Base-by-base conservation (phyloP, 92 coral and sea anemone species). In the Epizoanthus illoricatus region DNA sequence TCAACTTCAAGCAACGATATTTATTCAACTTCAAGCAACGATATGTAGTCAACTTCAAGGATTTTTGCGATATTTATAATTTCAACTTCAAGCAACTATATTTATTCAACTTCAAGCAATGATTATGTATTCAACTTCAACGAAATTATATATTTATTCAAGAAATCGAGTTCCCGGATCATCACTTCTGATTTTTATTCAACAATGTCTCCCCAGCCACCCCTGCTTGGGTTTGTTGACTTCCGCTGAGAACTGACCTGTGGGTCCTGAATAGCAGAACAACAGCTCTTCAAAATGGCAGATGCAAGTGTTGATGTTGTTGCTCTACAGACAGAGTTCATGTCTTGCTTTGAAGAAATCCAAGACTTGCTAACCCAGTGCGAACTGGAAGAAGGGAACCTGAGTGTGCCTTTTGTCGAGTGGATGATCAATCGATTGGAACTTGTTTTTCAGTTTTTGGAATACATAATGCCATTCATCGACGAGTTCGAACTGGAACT, bases 401-500 rank as follows among this genome's bases (percentile, higher is more conserved):
- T 7, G 40, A 21, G 71, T 66, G 63, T 63, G 24, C 10, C 36
- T 15, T 28, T 80, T 21, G 65, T 66, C 19, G 84, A 80, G 65
- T 24, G 74, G 45, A 21, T 80, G 18, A 80, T 80, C 68, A 28
- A 63, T 73, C 81, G 72, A 12, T 86, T 81, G 78, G 86, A 86
- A 79, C 58, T 52, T n/a, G 70, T 82, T 52, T 87, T 70, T 39
- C 81, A 87, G 82, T 73, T 90, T 75, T 64, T 84, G 55, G 84
- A 87, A 66, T 87, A 90, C 41, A 60, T 90, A 28, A 64, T 87
- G 61, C 93, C 90, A 23, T 17, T 83, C 52, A 74, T 83, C 71
- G 83, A 60, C 79, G 93, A 90, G 47, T 59, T 71, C 45, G 84
- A 86, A 83, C 81, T 23, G 59, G 87, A 83, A 54, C 54, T 90